phyloP scores from a whole-genome alignment of 1,140 invertebrate species.

The Belonocnema kinseyi region DNA sequence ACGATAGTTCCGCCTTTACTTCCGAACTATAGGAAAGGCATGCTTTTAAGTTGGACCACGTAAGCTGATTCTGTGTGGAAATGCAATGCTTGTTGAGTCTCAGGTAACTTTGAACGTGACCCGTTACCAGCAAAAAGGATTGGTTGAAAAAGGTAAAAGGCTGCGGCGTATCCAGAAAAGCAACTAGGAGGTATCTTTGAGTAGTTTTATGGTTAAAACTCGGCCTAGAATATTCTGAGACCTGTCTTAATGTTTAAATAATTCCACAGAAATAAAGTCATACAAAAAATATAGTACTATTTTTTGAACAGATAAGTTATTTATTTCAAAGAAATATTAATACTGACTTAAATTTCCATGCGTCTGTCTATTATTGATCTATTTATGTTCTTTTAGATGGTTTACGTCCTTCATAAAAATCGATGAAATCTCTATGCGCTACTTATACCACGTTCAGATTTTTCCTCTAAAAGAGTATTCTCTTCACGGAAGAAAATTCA shows the following conservation, averaged over 20 bases:
- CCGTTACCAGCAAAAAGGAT: slow-evolving; percentile 64
- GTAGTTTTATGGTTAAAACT: background rate
- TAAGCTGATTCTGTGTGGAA: slow-evolving; percentile 61
- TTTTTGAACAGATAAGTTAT: too few relatives aligned
- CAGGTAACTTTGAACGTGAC: slow-evolving; percentile 61
- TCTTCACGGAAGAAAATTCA: slow-evolving; percentile 17
- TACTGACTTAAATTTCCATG: too few relatives aligned
- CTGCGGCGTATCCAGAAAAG: slow-evolving; percentile 47
- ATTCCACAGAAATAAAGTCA: too few relatives aligned
- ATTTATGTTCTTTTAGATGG: too few relatives aligned
- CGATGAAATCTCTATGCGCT: background rate
- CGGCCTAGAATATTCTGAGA: background rate
- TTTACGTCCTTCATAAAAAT: too few relatives aligned
- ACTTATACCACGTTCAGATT: background rate
- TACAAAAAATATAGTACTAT: too few relatives aligned
- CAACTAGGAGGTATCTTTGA: slow-evolving; percentile 38
- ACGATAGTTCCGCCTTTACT: slow-evolving; percentile 46
- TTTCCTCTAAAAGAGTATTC: background rate
- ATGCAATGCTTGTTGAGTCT: slow-evolving; percentile 50
- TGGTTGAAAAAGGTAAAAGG: slow-evolving; percentile 56
- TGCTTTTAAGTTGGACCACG: slow-evolving; percentile 64
- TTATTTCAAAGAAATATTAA: too few relatives aligned
- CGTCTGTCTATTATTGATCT: too few relatives aligned
- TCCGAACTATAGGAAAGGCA: slow-evolving; percentile 52
- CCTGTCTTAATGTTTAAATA: too few relatives aligned